Evolutionary conservation across 2,888 invertebrate species (phyloP).

Genomic region (Parnassius mnemosyne): DNA sequence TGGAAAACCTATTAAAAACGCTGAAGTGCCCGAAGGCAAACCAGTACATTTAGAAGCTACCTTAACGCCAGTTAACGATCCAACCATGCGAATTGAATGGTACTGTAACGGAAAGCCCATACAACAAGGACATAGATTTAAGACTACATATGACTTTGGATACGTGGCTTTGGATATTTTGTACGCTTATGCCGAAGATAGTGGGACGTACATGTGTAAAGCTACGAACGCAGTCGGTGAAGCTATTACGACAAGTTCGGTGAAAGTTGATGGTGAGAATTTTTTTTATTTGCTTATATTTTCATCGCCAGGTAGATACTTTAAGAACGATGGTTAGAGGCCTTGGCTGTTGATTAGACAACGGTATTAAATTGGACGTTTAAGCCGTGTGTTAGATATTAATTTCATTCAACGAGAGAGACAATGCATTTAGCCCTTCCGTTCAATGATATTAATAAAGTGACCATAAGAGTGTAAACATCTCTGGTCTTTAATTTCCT

Average conservation of each 20-base stretch:
- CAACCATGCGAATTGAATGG: constrained; percentile 99
- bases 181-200: constrained; percentile 98
- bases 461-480: too few species aligned
- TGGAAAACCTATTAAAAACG: constrained; percentile 92
- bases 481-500: too few species aligned
- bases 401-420: too few species aligned
- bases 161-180: constrained; percentile 97
- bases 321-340: too few species aligned
- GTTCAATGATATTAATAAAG: too few species aligned
- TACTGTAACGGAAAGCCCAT: constrained; percentile 96
- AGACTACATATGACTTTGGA: constrained; percentile 98
- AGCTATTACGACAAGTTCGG: constrained; percentile 95
- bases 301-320: too few species aligned
- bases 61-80: constrained; percentile 97
- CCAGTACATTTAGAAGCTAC: constrained; percentile 96
- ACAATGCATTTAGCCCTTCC: too few species aligned
- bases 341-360: too few species aligned
- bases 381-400: too few species aligned
- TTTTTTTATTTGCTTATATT: not conserved
- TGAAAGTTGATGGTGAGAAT: constrained; percentile 89
- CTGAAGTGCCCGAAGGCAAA: constrained; percentile 91
- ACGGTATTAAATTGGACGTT: too few species aligned
- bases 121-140: constrained; percentile 96
- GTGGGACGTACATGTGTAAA: constrained; percentile 97
- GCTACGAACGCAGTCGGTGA: constrained; percentile 97